Evolutionary conservation across 2,888 invertebrate genomes (phyloP), one percentile per base, ranked within the genome.

Genomic region (Kryphioiulus occultus): DNA sequence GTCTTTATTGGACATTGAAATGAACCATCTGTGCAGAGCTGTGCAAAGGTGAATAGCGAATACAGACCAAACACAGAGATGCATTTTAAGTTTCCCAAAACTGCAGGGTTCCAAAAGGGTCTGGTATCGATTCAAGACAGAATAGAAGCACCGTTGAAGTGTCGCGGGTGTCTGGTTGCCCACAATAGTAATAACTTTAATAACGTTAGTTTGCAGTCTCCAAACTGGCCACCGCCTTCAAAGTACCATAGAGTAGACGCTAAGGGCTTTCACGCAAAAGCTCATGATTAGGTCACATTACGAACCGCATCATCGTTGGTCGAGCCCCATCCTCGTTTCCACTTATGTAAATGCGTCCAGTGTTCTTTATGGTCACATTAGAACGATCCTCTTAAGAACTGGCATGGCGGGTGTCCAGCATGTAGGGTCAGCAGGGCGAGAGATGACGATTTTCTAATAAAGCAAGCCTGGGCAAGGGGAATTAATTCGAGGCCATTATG

Each of bases 351-450:
- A 68, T 68, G 68, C 68, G 2, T 59, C 53, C 22, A 68, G 26
- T 68, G 68, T 68, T 68, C 68, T 68, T 68, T 68, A 68, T 68
- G 68, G 68, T 68, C 68, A 68, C 68, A 68, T 68, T 68, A 26
- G 68, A 26, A 68, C 68, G 26, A 68, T 68, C 68, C 68, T 53
- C 53, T 53, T 53, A 53, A n/a, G n/a, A n/a, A n/a, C n/a, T n/a
- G 68, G 68, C 26, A 26, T 26, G 68, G 26, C 22, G 68, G 68
- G 68, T 68, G 68, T 68, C 26, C 68, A 26, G 10, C 9, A 22
- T 68, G 68, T 17, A 9, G 68, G 68, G 68, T 68, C 68, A 68
- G 68, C 68, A 26, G 26, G 68, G 68, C 68, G 59, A 59, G 59
- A 59, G 59, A n/a, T n/a, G 19, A 59, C 59, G n/a, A 2, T 68